Evolutionary conservation across 1,140 invertebrate species (phyloP).

Genomic region (Rhagoletis zephyria): DNA sequence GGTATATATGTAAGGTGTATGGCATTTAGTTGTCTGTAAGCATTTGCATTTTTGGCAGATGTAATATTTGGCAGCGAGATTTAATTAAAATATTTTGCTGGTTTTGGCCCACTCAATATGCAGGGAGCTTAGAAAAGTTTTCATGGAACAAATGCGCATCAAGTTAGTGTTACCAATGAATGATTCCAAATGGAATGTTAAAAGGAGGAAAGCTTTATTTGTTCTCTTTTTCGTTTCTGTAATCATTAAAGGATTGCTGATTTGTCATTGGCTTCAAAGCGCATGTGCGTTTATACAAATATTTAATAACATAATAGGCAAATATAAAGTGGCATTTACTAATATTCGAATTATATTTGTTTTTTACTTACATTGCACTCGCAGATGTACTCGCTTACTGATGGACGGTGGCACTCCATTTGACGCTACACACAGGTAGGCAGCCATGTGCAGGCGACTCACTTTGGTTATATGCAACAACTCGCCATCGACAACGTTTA

Average conservation of each 20-base stretch:
- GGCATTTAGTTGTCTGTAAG: background rate
- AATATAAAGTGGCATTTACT: background rate
- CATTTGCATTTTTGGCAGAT: slow-evolving; percentile 10
- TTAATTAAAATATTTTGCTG: slow-evolving; percentile 53
- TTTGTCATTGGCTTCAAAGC: background rate
- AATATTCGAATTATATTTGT: background rate
- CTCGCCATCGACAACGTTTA: slow-evolving; percentile 89
- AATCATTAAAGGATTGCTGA: background rate
- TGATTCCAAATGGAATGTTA: background rate
- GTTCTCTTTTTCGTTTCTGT: background rate
- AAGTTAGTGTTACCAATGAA: slow-evolving; percentile 1
- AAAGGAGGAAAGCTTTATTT: background rate
- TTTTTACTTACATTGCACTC: slow-evolving; percentile 88
- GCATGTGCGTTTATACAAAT: background rate
- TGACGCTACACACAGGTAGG: slow-evolving; percentile 89
- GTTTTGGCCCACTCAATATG: slow-evolving; percentile 24
- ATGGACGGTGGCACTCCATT: slow-evolving; percentile 91
- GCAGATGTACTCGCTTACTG: slow-evolving; percentile 85
- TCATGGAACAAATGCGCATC: background rate
- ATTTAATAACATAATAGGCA: background rate
- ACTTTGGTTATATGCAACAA: slow-evolving; percentile 88
- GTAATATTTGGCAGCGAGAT: slow-evolving; percentile 39
- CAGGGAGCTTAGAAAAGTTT: background rate
- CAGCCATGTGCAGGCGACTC: slow-evolving; percentile 91
- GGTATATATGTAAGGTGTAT: background rate